Percentiles rank a stretch among this genome's conserved stretches.
These are phyloP conservation scores for Galeopterus variegatus DNA, from an alignment of 2,113 vertebrate genomes.

Conservation along the genomic window DNA sequence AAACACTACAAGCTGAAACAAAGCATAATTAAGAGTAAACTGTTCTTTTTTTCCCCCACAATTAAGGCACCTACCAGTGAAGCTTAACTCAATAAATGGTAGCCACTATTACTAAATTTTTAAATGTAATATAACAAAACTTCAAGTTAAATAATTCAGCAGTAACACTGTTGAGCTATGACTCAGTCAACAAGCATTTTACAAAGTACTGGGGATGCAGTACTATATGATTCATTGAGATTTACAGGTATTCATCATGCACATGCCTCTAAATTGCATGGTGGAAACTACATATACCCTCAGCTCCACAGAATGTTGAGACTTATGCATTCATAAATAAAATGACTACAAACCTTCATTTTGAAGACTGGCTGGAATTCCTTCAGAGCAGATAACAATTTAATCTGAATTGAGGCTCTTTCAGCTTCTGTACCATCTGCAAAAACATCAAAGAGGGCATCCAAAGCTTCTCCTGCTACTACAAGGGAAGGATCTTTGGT, in stretches of 20 bases:
- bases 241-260: neutral
- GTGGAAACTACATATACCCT: neutral
- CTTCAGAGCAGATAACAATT: slow-evolving; percentile 92
- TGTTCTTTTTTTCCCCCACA: too few species aligned
- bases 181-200: neutral
- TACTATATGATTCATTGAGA: neutral
- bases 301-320: neutral
- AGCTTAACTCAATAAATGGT: neutral
- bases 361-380: slow-evolving; percentile 96
- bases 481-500: slow-evolving; percentile 94
- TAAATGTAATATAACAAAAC: neutral
- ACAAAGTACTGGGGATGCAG: neutral
- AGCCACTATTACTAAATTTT: neutral
- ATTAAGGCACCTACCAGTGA: neutral
- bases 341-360: slow-evolving; percentile 91
- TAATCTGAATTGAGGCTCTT: slow-evolving; percentile 92
- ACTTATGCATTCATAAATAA: neutral
- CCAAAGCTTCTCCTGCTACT: slow-evolving; percentile 96
- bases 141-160: neutral
- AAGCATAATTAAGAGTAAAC: neutral
- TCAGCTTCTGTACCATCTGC: slow-evolving; percentile 97
- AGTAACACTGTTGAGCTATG: neutral
- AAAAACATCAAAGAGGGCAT: slow-evolving; percentile 97
- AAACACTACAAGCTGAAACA: neutral
- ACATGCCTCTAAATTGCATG: neutral